Base-by-base conservation (phyloP, 2,797 vertebrate genomes). In the Crax fasciolata region DNA sequence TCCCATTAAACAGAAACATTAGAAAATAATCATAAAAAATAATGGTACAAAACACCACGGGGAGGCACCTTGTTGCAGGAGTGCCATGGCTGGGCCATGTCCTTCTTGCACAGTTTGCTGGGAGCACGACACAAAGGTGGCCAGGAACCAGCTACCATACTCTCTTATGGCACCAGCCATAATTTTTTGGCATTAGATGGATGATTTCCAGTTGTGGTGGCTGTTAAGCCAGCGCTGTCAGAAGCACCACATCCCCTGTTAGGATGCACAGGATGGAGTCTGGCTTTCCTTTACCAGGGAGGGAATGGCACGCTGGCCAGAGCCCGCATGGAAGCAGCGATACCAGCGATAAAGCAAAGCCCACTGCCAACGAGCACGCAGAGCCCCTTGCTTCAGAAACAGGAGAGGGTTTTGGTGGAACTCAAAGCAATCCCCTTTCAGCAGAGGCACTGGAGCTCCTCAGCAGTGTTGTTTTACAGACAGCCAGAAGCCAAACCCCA, bases 341-440 rank as follows among this genome's bases (percentile, higher is more conserved):
- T 32, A 21, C 24, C 9, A 52, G 3, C 1, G 3, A 12, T 19
- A 14, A 86, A 65, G 43, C 17, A 63, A 43, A 72, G 18, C 24
- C 30, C 44, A 21, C 61, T n/a, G n/a, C 49, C 51, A 59, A 48
- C 1, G 2, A 63, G 19, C 35, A 24, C 0, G 0, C 17, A n/a
- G 25, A 67, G 11, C 18, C 13, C 18, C 66, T 55, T 68, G 11
- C 21, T 59, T 18, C 3, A 46, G n/a, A 79, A 90, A 76, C 0
- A 1, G 6, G 32, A 0, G 0, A 58, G 9, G 28, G 24, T 48
- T 35, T 1, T 9, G 41, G 61, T 55, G 15, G 23, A 30, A 44
- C 57, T 78, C 71, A 83, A 84, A 92, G 54, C 30, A 49, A 8
- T 2, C 3, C 7, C 9, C 32, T 54, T 83, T 63, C 43, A 77